Base-by-base conservation (phyloP, 2,888 invertebrate genomes). In the Trachelus iudaicus region DNA sequence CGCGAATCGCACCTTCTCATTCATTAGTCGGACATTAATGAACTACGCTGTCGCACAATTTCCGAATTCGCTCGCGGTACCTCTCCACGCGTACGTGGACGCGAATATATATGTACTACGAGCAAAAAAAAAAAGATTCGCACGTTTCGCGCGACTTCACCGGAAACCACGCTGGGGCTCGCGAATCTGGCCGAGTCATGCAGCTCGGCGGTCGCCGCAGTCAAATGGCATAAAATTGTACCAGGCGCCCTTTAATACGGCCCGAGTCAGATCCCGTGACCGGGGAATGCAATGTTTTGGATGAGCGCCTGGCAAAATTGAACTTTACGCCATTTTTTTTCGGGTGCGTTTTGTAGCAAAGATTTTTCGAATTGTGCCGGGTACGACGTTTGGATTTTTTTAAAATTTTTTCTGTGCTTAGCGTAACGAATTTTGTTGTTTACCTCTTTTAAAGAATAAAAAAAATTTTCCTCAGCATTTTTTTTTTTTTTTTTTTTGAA, bases 261-360 rank as follows among this genome's bases (percentile, higher is more conserved):
- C 31, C 75, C 37, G 40, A 37, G 71, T n/a, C 68, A 69, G 30
- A 30, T 23, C 69, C 69, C 69, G 69, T 69, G 69, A 69, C 69
- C 69, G 69, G 69, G 33, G 37, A 76, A 69, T 34, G 35, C 76
- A 78, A 69, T 76, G 79, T 79, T 85, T 79, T 83, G 84, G 84
- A 83, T 81, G 82, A 79, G 75, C 80, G 85, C 81, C 80, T 80
- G 80, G 77, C 71, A 76, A 81, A 85, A 85, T 85, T 85, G 83
- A 77, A 37, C 75, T 76, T 77, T 73, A 40, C 40, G 40, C 4
- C 76, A 34, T 75, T 78, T 74, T n/a, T 69, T 75, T 77, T 34
- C 2, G 3, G 0, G 40, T 68, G 75, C 71, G 71, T 9, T n/a
- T n/a, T 6, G 71, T 6, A 4, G 13, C 6, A n/a, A 69, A 9